A percentile compares a stretch with the other conserved stretches of the same genome.
Conservation (phyloP, 2,888 invertebrate genomes). For the Noctua comes region DNA sequence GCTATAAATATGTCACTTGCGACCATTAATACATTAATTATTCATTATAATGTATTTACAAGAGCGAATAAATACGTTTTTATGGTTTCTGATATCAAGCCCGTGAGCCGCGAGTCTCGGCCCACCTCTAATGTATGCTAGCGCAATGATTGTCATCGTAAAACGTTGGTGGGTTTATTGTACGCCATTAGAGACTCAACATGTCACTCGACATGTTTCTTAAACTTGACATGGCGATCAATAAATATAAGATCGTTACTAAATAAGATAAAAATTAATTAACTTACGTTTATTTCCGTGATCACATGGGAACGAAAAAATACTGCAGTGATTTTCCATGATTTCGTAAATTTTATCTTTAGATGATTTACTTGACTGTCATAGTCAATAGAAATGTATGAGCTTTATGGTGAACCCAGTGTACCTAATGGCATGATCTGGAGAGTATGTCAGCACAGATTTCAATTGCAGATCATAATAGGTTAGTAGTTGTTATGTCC, state of each 20-base stretch:
- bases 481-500: background rate
- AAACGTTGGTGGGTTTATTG: conserved; percentile 67
- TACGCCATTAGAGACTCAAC: conserved; percentile 59
- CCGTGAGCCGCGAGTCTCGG: conserved; percentile 25
- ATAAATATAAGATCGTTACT: conserved; percentile 58
- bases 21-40: conserved; percentile 66
- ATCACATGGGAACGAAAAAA: conserved; percentile 23
- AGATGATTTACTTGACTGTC: conserved; percentile 8
- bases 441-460: background rate
- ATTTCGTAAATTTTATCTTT: background rate
- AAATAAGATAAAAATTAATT: conserved; percentile 54
- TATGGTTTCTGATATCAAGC: conserved; percentile 57
- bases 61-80: conserved; percentile 68
- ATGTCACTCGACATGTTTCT: conserved; percentile 61
- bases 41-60: conserved; percentile 68
- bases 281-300: conserved; percentile 24
- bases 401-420: background rate
- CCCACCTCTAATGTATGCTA: conserved; percentile 66
- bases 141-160: conserved; percentile 68
- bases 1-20: conserved; percentile 65
- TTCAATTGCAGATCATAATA: background rate
- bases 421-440: background rate
- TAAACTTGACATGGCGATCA: conserved; percentile 51
- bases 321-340: background rate
- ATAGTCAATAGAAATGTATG: background rate